These are phyloP conservation scores for Penaeus monodon DNA, from an alignment of 2,888 invertebrate species.

Conservation along the genomic window DNA sequence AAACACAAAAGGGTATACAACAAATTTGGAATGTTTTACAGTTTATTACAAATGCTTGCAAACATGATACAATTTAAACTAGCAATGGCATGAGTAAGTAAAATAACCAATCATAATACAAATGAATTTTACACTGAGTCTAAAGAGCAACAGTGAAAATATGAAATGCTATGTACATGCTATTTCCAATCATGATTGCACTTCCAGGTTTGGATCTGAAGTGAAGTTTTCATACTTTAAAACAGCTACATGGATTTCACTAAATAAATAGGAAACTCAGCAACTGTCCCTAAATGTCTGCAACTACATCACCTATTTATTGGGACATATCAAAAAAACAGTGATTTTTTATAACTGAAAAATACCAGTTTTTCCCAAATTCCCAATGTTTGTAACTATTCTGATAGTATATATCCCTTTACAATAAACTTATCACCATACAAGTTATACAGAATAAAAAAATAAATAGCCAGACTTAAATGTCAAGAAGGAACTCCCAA, in stretches of 20 bases:
- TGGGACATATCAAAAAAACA: too few species aligned
- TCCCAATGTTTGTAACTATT: too few species aligned
- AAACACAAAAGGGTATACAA: too few species aligned
- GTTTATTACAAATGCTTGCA: constrained; percentile 55
- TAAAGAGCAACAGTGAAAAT: constrained; percentile 52
- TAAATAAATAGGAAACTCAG: not conserved
- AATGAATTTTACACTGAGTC: constrained; percentile 26
- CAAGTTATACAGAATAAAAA: too few species aligned
- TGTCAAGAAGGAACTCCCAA: too few species aligned
- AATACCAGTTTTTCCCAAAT: too few species aligned
- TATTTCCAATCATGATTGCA: constrained; percentile 44
- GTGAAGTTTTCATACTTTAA: not conserved
- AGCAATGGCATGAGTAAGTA: constrained; percentile 42
- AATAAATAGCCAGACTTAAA: too few species aligned
- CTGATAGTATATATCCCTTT: too few species aligned
- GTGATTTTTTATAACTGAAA: too few species aligned
- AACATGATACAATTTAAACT: constrained; percentile 25
- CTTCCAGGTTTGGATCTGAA: constrained; percentile 28
- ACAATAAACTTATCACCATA: too few species aligned
- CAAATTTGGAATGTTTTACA: constrained; percentile 11
- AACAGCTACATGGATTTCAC: not conserved
- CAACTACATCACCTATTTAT: too few species aligned
- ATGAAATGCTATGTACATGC: constrained; percentile 49
- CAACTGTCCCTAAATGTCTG: constrained; percentile 1
- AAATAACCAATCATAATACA: constrained; percentile 48